A percentile compares a stretch with the other conserved stretches of the same genome.
Evolutionary conservation across 1,140 invertebrate genomes (phyloP).

Genomic region (Charaxes varanes): DNA sequence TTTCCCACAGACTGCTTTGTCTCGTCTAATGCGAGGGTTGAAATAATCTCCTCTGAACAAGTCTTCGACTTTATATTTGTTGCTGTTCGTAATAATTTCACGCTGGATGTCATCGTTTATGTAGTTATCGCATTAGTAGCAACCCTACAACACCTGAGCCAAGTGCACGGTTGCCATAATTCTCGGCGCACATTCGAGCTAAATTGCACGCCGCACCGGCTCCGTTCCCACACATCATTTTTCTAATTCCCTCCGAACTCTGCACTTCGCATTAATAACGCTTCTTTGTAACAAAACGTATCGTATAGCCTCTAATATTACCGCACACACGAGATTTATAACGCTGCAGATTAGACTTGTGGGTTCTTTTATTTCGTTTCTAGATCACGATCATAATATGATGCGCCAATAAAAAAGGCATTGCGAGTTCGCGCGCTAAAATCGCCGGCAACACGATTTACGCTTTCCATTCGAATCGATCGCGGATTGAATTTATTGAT

Average conservation of each 20-base stretch:
- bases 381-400: constrained; percentile 15
- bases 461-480: constrained; percentile 29
- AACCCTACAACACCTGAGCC: constrained; percentile 43
- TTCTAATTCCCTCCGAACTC: constrained; percentile 63
- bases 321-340: constrained; percentile 9
- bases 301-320: constrained; percentile 20
- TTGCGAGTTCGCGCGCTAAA: constrained; percentile 11
- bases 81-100: constrained; percentile 2
- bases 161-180: constrained; percentile 59
- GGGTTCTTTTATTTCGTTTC: constrained; percentile 13
- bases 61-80: constrained; percentile 4
- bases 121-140: constrained; percentile 23
- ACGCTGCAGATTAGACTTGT: constrained; percentile 8
- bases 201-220: constrained; percentile 54
- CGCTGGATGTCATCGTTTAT: too few species aligned
- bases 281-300: constrained; percentile 32
- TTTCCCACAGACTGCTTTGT: constrained; percentile 34
- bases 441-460: constrained; percentile 15
- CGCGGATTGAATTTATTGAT: constrained; percentile 38
- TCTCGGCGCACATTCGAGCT: constrained; percentile 54
- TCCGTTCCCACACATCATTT: constrained; percentile 69
- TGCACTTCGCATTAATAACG: constrained; percentile 51
- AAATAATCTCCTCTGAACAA: background rate
- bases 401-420: constrained; percentile 12
- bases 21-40: constrained; percentile 18